A percentile compares a stretch with the other conserved stretches of the same genome.
Evolutionary conservation across 2,113 vertebrate genomes (phyloP).

Genomic region (Pygoscelis antarcticus): DNA sequence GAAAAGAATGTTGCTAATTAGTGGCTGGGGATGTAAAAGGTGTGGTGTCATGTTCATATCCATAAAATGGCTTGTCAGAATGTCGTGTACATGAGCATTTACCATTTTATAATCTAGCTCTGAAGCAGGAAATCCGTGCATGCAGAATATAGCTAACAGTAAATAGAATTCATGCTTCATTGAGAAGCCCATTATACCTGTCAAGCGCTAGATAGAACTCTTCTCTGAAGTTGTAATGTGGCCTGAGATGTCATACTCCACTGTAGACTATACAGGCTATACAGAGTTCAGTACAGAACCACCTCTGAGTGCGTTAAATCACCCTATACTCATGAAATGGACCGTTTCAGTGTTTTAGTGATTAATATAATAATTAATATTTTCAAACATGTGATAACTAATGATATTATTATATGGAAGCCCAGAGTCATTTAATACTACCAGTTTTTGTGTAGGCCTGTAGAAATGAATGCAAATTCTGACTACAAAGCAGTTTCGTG

Average conservation of each 20-base stretch:
- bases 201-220: background rate
- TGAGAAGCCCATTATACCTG: background rate
- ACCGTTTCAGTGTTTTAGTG: background rate
- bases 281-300: background rate
- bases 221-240: background rate
- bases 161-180: slow-evolving; percentile 5
- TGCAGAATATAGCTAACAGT: background rate
- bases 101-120: background rate
- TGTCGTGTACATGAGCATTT: background rate
- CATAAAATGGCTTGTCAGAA: background rate
- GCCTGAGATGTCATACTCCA: background rate
- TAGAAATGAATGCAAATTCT: background rate
- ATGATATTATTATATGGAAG: background rate
- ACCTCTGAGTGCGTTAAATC: background rate
- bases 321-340: background rate
- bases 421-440: background rate
- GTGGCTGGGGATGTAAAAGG: background rate
- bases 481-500: background rate
- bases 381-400: background rate
- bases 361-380: background rate
- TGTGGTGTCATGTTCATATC: background rate
- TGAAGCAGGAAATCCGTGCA: background rate
- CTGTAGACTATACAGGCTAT: background rate
- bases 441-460: background rate
- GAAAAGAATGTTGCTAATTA: background rate